Evolutionary conservation across 2,797 vertebrate genomes (phyloP), one percentile per base, ranked within the genome.

Genomic region (Choloepus didactylus): DNA sequence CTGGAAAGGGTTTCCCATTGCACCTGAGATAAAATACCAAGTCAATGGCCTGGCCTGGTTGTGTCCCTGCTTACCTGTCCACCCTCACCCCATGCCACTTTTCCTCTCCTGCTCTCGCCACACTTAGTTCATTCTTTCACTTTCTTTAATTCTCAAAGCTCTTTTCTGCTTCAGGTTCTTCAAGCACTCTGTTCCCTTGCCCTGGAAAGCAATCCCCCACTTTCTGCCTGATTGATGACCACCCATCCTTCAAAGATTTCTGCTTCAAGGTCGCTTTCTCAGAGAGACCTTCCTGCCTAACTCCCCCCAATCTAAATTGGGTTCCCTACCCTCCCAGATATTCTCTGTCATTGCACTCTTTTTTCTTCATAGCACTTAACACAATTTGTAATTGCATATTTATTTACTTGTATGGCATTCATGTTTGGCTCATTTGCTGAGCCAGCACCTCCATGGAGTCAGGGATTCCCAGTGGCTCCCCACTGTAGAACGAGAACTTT

Each of bases 31-130:
- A 9, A 69, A 31, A 21, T 18, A 6, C 11, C 3, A 46, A 18
- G 4, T n/a, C 69, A 14, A 7, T 2, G 27, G 27, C 60, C 21
- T 1, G 6, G 46, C 21, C 46, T 2, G 6, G 2, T 27, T 8
- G 4, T 5, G 10, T 35, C 29, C 35, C 21, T 51, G 60, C 49
- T 27, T 4, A 29, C 21, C 35, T 7, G 16, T 16, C 62, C 49
- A 10, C 46, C 49, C 60, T 16, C 3, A 3, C 41, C 35, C 3
- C 31, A 21, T 3, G 6, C 21, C 35, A 5, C 25, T 3, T 66
- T n/a, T 38, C 31, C 21, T 67, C 69, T 29, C 81, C 49, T 46
- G 31, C n/a, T 19, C 25, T 38, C 56, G 27, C 79, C n/a, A 10
- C 27, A 11, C 15, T 0, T 9, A 35, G 38, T 10, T 51, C 38